Conservation (phyloP, 2,797 vertebrate species). For the Pitangus sulphuratus region DNA sequence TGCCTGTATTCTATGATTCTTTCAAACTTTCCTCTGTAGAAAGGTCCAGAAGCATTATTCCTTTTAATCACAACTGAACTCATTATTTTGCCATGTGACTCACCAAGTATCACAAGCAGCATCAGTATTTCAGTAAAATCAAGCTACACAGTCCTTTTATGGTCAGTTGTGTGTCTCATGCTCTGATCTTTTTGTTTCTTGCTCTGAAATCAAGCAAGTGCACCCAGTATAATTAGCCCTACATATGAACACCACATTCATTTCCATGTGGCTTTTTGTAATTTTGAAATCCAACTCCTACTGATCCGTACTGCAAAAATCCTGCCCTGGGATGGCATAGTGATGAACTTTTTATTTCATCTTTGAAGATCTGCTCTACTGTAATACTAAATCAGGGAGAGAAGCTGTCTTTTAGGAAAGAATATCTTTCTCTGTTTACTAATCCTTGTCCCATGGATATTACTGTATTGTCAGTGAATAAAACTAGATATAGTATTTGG, state of each 20-base stretch:
- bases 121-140: not conserved
- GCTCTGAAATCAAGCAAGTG: not conserved
- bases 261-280: not conserved
- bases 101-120: not conserved
- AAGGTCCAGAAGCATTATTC: not conserved
- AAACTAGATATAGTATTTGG: conserved; percentile 38
- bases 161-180: not conserved
- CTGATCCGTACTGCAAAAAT: not conserved
- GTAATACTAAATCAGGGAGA: not conserved
- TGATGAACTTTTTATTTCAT: not conserved
- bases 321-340: not conserved
- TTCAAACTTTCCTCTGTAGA: not conserved
- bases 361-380: not conserved
- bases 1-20: not conserved
- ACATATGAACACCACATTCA: not conserved
- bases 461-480: conserved; percentile 5
- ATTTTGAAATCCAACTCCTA: not conserved
- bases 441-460: conserved; percentile 25
- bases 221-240: not conserved
- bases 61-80: not conserved
- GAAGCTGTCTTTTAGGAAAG: conserved; percentile 23
- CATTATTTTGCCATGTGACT: not conserved
- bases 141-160: not conserved
- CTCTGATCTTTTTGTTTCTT: not conserved
- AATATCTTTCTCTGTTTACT: conserved; percentile 31